Conservation (phyloP, 1,140 invertebrate genomes). For the Brachionus asplanchnoidis region DNA sequence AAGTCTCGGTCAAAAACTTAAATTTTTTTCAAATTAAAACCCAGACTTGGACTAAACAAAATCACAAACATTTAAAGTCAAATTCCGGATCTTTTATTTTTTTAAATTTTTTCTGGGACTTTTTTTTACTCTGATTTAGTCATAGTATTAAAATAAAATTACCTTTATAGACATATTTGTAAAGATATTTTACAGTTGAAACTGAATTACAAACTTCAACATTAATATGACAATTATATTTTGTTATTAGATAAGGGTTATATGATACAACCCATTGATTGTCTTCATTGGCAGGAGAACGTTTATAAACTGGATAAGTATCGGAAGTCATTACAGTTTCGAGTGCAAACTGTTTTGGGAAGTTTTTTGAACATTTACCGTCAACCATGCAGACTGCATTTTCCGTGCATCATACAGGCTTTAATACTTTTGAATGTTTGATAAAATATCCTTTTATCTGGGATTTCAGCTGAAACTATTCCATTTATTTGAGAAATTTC, state of each 20-base stretch:
- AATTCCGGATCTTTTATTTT: not conserved
- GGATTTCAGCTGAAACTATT: conserved; percentile 44
- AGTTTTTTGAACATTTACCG: conserved; percentile 45
- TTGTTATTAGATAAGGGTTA: conserved; percentile 41
- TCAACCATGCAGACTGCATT: conserved; percentile 48
- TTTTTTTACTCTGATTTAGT: not conserved
- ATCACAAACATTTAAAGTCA: not conserved
- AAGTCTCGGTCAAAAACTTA: conserved; percentile 53
- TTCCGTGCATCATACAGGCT: conserved; percentile 46
- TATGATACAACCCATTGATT: conserved; percentile 43
- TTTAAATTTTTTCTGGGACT: conserved; percentile 37
- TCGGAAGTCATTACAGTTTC: conserved; percentile 43
- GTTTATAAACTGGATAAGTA: conserved; percentile 43
- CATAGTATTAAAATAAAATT: conserved; percentile 10
- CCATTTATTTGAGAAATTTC: conserved; percentile 35
- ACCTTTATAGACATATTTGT: conserved; percentile 53
- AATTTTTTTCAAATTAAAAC: conserved; percentile 43
- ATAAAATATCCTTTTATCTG: conserved; percentile 21
- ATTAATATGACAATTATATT: conserved; percentile 45
- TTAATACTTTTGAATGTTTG: conserved; percentile 42
- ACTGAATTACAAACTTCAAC: conserved; percentile 44
- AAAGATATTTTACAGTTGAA: conserved; percentile 49
- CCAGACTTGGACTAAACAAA: conserved; percentile 44
- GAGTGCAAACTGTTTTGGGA: conserved; percentile 43
- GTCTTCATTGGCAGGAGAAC: not conserved